Evolutionary conservation across 2,888 invertebrate genomes (phyloP).

Genomic region (Rhorus exstirpatorius): DNA sequence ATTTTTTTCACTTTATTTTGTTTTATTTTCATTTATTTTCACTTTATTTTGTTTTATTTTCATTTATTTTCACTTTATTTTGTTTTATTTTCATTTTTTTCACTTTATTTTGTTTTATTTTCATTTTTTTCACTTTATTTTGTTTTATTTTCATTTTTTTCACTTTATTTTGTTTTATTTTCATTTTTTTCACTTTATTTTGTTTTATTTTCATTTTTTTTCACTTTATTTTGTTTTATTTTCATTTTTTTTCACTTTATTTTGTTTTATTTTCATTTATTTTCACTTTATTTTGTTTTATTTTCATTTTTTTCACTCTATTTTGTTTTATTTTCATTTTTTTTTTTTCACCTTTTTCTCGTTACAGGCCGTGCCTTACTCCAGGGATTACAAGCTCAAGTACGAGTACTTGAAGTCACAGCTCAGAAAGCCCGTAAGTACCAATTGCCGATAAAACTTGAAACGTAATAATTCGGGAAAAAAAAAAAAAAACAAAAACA

Average conservation of each 20-base stretch:
- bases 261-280: constrained; percentile 8
- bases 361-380: constrained; percentile 96
- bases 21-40: constrained; percentile 1
- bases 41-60: too few species aligned
- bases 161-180: too few species aligned
- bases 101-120: too few species aligned
- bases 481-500: neutral
- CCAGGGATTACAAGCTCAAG: constrained; percentile 99
- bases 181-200: constrained; percentile 13
- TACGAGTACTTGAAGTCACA: constrained; percentile 99
- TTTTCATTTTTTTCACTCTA: neutral
- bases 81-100: neutral
- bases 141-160: neutral
- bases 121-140: constrained; percentile 13
- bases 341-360: neutral
- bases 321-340: neutral
- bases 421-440: constrained; percentile 95
- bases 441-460: neutral
- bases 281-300: too few species aligned
- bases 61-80: constrained; percentile 23
- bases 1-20: constrained; percentile 14
- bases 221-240: too few species aligned
- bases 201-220: neutral
- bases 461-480: neutral
- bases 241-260: constrained; percentile 8